Evolutionary conservation across 2,888 invertebrate genomes (phyloP).

Genomic region (Nesidiocoris tenuis): DNA sequence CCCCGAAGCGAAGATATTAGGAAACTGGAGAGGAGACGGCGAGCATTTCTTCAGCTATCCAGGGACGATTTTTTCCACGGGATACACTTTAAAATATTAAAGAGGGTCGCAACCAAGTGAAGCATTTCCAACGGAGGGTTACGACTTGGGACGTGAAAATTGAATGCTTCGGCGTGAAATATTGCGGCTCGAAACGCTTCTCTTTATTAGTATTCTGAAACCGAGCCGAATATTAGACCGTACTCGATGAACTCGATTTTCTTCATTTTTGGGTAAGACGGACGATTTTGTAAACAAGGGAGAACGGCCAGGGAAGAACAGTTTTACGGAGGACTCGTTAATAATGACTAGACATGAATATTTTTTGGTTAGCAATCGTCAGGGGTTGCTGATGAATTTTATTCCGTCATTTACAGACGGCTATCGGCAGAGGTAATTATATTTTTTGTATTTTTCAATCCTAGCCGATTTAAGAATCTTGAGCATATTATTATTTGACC

Average conservation of each 20-base stretch:
- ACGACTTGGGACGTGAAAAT: slow-evolving; percentile 21
- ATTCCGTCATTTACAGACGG: no score
- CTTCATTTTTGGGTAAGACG: not conserved
- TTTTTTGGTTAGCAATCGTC: no score
- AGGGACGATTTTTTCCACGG: slow-evolving; percentile 26
- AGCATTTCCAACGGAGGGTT: not conserved
- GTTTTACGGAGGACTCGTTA: no score
- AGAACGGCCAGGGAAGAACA: not conserved
- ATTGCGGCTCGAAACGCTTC: slow-evolving; percentile 24
- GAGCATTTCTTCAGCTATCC: not conserved
- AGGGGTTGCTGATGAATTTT: no score
- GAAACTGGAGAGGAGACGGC: not conserved
- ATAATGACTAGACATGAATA: no score
- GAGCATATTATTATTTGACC: no score
- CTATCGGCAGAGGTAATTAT: no score
- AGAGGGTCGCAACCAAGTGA: not conserved
- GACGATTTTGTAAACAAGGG: not conserved
- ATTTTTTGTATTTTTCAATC: no score
- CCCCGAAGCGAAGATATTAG: slow-evolving; percentile 12
- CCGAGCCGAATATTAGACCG: slow-evolving; percentile 41
- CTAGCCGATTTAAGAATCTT: no score
- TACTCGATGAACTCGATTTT: slow-evolving; percentile 25
- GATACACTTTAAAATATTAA: slow-evolving; percentile 40
- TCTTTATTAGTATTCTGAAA: slow-evolving; percentile 41
- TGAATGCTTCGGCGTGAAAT: slow-evolving; percentile 39